Evolutionary conservation across 2,113 vertebrate genomes (phyloP).

Genomic region (Zosterops borbonicus): DNA sequence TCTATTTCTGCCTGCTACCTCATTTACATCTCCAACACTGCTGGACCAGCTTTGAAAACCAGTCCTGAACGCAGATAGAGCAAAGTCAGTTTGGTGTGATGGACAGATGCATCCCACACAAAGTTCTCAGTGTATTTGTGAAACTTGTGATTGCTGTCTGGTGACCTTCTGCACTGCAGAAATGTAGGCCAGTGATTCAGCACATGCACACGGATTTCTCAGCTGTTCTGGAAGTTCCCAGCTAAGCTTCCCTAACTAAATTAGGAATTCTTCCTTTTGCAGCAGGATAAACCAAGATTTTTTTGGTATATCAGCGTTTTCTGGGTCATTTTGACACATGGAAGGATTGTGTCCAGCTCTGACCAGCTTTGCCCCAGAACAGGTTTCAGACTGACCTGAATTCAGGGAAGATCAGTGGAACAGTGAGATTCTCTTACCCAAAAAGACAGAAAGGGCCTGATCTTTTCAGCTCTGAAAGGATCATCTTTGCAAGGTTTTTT

Average conservation of each 20-base stretch:
- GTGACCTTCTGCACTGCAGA: neutral
- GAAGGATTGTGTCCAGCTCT: neutral
- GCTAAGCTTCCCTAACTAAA: neutral
- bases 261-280: neutral
- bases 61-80: neutral
- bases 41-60: neutral
- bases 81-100: rapidly evolving
- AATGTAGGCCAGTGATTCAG: neutral
- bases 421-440: neutral
- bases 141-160: neutral
- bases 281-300: neutral
- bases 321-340: neutral
- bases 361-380: neutral
- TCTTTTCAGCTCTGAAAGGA: neutral
- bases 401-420: neutral
- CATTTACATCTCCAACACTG: neutral
- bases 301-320: neutral
- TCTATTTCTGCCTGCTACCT: neutral
- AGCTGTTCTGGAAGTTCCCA: neutral
- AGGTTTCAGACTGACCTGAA: neutral
- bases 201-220: neutral
- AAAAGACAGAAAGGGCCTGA: neutral
- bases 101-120: neutral
- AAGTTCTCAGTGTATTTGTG: neutral
- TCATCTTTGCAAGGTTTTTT: neutral